Evolutionary conservation across 1,140 invertebrate species (phyloP).

Genomic region (Zaprionus capensis): DNA sequence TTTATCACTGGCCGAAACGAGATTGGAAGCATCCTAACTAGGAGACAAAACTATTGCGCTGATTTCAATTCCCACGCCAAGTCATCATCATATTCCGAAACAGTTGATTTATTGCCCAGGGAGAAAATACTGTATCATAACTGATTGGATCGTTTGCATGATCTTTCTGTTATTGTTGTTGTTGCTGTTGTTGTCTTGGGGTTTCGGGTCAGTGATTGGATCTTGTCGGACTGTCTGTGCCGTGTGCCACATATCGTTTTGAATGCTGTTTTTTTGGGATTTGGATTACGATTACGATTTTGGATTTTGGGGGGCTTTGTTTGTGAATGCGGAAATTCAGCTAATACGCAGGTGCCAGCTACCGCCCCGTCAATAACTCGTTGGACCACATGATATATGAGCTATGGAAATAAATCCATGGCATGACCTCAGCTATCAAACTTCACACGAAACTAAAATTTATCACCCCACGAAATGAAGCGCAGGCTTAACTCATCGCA

Average conservation of each 20-base stretch:
- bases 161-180: conserved; percentile 11
- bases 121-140: conserved; percentile 63
- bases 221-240: background rate
- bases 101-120: conserved; percentile 54
- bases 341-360: conserved; percentile 77
- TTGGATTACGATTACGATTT: conserved; percentile 20
- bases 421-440: conserved; percentile 81
- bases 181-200: conserved; percentile 7
- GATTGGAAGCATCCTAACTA: background rate
- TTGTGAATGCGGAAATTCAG: conserved; percentile 68
- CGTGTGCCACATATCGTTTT: conserved; percentile 13
- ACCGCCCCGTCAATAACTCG: conserved; percentile 62
- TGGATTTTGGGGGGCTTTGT: conserved; percentile 14
- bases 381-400: conserved; percentile 70
- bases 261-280: background rate
- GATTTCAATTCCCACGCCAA: conserved; percentile 75
- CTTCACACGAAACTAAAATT: conserved; percentile 64
- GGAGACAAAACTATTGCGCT: conserved; percentile 63
- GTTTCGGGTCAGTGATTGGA: conserved; percentile 44
- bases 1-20: background rate
- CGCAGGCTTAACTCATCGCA: conserved; percentile 63
- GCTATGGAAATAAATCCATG: conserved; percentile 77
- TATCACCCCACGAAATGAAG: conserved; percentile 45
- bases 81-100: conserved; percentile 38
- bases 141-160: conserved; percentile 49